phyloP scores from a whole-genome alignment of 2,113 vertebrate genomes.

The Anoplopoma fimbria region DNA sequence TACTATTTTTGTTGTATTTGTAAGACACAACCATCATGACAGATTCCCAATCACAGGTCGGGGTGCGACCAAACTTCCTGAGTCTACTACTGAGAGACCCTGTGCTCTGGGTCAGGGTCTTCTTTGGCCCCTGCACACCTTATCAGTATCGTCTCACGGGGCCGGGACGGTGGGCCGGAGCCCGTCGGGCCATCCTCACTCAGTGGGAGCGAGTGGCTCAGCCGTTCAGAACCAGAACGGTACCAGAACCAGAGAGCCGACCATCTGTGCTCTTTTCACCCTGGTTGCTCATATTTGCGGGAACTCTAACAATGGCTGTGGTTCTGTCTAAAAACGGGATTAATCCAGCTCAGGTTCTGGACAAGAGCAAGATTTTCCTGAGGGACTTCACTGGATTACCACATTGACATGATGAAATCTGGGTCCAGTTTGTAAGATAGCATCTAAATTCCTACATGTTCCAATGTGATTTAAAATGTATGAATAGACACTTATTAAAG shows the following conservation, averaged over 20 bases:
- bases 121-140: conserved; percentile 87
- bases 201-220: conserved; percentile 87
- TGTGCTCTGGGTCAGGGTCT: conserved; percentile 74
- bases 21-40: background rate
- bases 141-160: conserved; percentile 91
- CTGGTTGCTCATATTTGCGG: conserved; percentile 55
- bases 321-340: conserved; percentile 59
- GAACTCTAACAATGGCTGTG: conserved; percentile 35
- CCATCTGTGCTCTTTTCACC: conserved; percentile 2
- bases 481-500: background rate
- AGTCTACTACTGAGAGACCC: conserved; percentile 87
- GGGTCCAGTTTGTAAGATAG: too few relatives aligned
- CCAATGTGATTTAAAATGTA: background rate
- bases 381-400: background rate
- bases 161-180: conserved; percentile 87
- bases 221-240: conserved; percentile 85
- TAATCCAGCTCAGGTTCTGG: conserved; percentile 13
- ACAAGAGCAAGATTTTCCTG: background rate
- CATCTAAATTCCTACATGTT: background rate
- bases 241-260: conserved; percentile 55
- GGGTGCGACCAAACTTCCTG: conserved; percentile 82
- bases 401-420: background rate
- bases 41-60: conserved; percentile 66
- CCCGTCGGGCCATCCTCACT: conserved; percentile 88
- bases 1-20: background rate